phyloP scores from a whole-genome alignment of 2,797 vertebrate species.

The Tokudaia tokunoshimensis region DNA sequence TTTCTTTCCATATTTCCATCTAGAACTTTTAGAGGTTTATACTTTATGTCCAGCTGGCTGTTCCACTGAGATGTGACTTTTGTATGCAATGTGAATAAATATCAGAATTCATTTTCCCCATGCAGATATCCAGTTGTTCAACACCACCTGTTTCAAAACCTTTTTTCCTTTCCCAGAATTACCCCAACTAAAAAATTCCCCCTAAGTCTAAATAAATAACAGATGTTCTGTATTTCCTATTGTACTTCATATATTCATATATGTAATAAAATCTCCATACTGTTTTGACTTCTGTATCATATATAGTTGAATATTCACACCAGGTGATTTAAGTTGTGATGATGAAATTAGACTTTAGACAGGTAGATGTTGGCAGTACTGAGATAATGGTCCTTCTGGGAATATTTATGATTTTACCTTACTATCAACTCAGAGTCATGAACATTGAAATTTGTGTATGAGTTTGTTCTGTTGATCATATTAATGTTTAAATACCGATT shows the following conservation, averaged over 20 bases:
- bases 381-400: neutral
- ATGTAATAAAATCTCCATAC: neutral
- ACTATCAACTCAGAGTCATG: neutral
- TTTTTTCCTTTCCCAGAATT: neutral
- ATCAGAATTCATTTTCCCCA: neutral
- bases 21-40: neutral
- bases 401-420: neutral
- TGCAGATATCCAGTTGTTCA: neutral
- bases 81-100: neutral
- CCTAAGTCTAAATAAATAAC: neutral
- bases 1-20: neutral
- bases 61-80: constrained; percentile 18
- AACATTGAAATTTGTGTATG: neutral
- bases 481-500: neutral
- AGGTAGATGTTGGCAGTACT: neutral
- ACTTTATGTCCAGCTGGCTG: neutral
- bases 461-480: neutral
- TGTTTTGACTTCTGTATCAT: neutral
- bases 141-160: neutral
- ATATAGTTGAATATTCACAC: neutral
- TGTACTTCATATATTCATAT: neutral
- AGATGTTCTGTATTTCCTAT: neutral
- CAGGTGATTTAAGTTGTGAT: neutral
- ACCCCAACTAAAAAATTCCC: neutral
- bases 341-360: constrained; percentile 11